Evolutionary conservation across 1,140 invertebrate species (phyloP).

Genomic region (Neelides sp.): DNA sequence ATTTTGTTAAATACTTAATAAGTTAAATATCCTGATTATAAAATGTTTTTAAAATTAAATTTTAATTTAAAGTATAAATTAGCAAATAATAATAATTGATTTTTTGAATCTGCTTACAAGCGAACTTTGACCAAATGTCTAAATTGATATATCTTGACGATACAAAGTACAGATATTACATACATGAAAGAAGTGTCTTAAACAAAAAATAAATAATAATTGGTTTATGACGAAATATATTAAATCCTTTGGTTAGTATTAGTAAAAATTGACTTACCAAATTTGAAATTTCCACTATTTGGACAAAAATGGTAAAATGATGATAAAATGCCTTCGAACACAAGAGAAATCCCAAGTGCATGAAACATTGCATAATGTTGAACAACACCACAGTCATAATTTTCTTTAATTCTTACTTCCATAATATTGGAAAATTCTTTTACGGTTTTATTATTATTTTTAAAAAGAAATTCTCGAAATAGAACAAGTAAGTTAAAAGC

Average conservation of each 20-base stretch:
- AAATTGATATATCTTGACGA: constrained; percentile 79
- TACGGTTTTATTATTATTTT: too few relatives aligned
- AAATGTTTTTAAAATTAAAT: too few relatives aligned
- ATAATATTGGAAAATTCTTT: background rate
- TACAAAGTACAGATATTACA: constrained; percentile 67
- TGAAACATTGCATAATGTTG: constrained; percentile 7
- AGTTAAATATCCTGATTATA: too few relatives aligned
- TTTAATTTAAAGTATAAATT: too few relatives aligned
- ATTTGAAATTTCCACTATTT: constrained; percentile 45
- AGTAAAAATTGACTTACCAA: constrained; percentile 37
- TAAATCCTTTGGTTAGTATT: background rate
- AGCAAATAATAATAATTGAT: too few relatives aligned
- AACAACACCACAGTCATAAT: constrained; percentile 1
- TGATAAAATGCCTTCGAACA: constrained; percentile 38
- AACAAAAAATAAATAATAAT: constrained; percentile 31
- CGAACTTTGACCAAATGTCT: constrained; percentile 51
- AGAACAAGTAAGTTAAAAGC: background rate
- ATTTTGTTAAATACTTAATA: too few relatives aligned
- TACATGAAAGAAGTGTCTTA: constrained; percentile 90
- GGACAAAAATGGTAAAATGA: constrained; percentile 45
- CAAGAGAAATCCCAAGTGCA: constrained; percentile 9
- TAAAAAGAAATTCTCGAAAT: too few relatives aligned
- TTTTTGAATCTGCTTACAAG: too few relatives aligned
- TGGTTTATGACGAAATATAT: background rate
- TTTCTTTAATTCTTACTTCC: background rate